Percentiles rank a stretch among this genome's conserved stretches.
Evolutionary conservation across 2,113 vertebrate species (phyloP).

Genomic region (Rattus norvegicus): GRCr8 NC_086020.1:116131501-116132000

Average conservation of each 20-base stretch:
- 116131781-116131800: background rate
- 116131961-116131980: background rate
- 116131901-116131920: background rate
- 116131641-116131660: constrained; percentile 11
- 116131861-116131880: background rate
- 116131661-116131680: background rate
- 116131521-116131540: background rate
- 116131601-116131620: background rate
- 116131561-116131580: background rate
- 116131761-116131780: constrained; percentile 35
- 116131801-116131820: constrained; percentile 32
- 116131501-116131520: background rate
- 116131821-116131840: background rate
- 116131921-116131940: constrained; percentile 14
- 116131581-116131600: background rate
- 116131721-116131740: constrained; percentile 30
- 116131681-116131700: constrained; percentile 41
- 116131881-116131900: background rate
- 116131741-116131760: background rate
- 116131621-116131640: background rate
- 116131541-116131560: background rate
- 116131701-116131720: constrained; percentile 1
- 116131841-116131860: background rate
- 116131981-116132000: background rate
- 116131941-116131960: constrained; percentile 28